phyloP scores from a whole-genome alignment of 2,797 vertebrate species.

The Micromesistius poutassou region DNA sequence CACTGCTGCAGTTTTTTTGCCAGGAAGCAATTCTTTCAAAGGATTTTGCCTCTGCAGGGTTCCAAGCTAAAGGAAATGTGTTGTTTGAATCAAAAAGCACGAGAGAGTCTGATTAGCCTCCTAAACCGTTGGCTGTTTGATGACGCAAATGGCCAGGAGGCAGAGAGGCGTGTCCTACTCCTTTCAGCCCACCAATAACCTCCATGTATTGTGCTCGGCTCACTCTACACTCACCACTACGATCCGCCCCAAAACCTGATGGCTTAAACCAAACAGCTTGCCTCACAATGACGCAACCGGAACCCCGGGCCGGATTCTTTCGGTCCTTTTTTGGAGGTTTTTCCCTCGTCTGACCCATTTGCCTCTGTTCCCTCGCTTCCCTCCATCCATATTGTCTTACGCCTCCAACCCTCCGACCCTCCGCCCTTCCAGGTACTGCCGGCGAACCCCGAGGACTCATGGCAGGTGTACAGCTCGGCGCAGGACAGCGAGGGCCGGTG shows the following conservation, averaged over 20 bases:
- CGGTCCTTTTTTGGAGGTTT: not conserved
- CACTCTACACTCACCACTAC: not conserved
- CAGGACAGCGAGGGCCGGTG: slow-evolving; percentile 98
- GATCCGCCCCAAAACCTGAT: not conserved
- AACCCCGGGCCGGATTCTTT: too few relatives aligned
- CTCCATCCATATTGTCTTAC: not conserved
- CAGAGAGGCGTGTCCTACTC: slow-evolving; percentile 34
- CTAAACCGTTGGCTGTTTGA: slow-evolving; percentile 12
- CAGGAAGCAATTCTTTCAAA: not conserved
- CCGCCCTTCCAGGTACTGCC: slow-evolving; percentile 82
- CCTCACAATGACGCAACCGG: not conserved
- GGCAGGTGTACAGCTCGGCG: slow-evolving; percentile 99
- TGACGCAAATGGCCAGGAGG: slow-evolving; percentile 42
- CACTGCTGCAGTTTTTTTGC: too few relatives aligned
- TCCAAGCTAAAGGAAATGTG: too few relatives aligned
- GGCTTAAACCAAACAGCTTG: not conserved
- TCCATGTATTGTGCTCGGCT: slow-evolving; percentile 8
- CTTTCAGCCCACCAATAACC: slow-evolving; percentile 39
- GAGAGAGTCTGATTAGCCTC: not conserved
- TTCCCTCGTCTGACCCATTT: not conserved
- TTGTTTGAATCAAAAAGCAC: too few relatives aligned
- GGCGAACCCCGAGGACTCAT: slow-evolving; percentile 95
- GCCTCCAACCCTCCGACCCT: not conserved
- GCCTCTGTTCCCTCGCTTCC: not conserved
- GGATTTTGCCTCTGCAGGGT: too few relatives aligned